Evolutionary conservation across 1,140 invertebrate species (phyloP).

Genomic region (Episyrphus balteatus): DNA sequence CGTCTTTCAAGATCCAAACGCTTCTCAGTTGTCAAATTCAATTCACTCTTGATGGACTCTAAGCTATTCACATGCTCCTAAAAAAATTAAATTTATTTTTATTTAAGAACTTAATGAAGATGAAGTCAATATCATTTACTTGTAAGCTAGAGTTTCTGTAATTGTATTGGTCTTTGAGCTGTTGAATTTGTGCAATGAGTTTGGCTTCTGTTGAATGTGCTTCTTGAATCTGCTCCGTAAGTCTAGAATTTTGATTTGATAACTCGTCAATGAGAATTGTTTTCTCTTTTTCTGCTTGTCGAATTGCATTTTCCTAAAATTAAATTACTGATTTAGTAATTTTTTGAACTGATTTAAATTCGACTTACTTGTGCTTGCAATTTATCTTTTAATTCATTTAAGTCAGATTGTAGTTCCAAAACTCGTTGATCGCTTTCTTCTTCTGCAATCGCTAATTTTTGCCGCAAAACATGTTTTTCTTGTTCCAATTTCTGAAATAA

Average conservation of each 20-base stretch:
- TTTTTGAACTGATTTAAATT: background rate
- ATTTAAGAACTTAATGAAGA: background rate
- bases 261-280: slow-evolving; percentile 71
- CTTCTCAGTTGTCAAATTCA: slow-evolving; percentile 71
- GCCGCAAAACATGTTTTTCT: slow-evolving; percentile 75
- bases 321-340: background rate
- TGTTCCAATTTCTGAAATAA: slow-evolving; percentile 79
- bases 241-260: slow-evolving; percentile 78
- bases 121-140: slow-evolving; percentile 20
- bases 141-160: slow-evolving; percentile 64
- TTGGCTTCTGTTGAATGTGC: slow-evolving; percentile 70
- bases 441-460: slow-evolving; percentile 71
- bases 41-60: slow-evolving; percentile 77
- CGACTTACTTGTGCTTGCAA: slow-evolving; percentile 37
- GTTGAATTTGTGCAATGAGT: slow-evolving; percentile 65
- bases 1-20: slow-evolving; percentile 75
- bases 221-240: slow-evolving; percentile 78
- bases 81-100: slow-evolving; percentile 1
- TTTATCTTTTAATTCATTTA: slow-evolving; percentile 60
- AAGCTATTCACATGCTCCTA: slow-evolving; percentile 81
- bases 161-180: slow-evolving; percentile 71
- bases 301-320: slow-evolving; percentile 37
- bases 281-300: slow-evolving; percentile 67
- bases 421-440: slow-evolving; percentile 83
- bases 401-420: slow-evolving; percentile 76